phyloP scores from a whole-genome alignment of 1,140 invertebrate genomes.

The Papilio xuthus region DNA sequence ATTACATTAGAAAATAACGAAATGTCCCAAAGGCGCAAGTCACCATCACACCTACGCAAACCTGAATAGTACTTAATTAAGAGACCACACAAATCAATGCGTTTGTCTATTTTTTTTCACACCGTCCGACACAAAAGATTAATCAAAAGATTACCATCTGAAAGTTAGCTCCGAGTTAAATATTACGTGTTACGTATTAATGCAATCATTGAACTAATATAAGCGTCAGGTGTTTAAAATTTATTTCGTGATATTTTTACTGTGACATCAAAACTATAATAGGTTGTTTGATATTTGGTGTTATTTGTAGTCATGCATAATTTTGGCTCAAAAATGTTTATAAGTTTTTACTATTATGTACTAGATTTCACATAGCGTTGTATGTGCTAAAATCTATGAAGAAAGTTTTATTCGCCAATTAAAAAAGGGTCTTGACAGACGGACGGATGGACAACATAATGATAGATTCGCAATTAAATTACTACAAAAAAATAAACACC shows the following conservation, averaged over 20 bases:
- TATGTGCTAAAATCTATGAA: too few species aligned
- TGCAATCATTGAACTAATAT: conserved; percentile 2
- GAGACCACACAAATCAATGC: conserved; percentile 21
- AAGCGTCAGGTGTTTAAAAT: background rate
- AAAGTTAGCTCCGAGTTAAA: conserved; percentile 13
- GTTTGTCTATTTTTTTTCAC: conserved; percentile 14
- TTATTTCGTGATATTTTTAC: background rate
- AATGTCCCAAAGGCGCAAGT: conserved; percentile 18
- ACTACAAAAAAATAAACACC: too few species aligned
- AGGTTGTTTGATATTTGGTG: background rate
- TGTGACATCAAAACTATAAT: background rate
- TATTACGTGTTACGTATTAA: conserved; percentile 20
- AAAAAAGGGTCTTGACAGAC: too few species aligned
- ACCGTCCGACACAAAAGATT: conserved; percentile 25
- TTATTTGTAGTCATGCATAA: too few species aligned
- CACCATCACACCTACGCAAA: conserved; percentile 4
- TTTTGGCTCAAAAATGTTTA: too few species aligned
- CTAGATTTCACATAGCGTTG: too few species aligned
- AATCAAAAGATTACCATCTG: conserved; percentile 20
- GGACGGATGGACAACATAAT: too few species aligned
- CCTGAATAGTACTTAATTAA: conserved; percentile 16
- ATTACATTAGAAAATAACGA: conserved; percentile 8
- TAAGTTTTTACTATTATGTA: too few species aligned
- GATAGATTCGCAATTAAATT: too few species aligned
- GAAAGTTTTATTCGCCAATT: too few species aligned